Base-by-base conservation (phyloP, 2,888 invertebrate species). In the Acronicta leporina region DNA sequence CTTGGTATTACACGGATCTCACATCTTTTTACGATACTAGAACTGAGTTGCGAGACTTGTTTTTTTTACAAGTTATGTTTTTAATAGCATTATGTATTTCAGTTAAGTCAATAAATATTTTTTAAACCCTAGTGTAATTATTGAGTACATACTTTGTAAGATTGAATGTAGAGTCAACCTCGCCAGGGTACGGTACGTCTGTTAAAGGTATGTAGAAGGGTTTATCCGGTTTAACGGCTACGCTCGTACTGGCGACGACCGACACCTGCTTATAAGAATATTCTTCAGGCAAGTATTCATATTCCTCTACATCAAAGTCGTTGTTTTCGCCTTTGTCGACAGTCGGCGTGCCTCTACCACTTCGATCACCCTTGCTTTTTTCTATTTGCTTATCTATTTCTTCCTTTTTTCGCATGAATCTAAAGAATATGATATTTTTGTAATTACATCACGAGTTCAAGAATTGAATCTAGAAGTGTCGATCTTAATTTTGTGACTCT, bases 111-210 rank as follows among this genome's bases (percentile, higher is more conserved):
- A n/a, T n/a, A n/a, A n/a, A n/a, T n/a, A n/a, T n/a, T n/a, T n/a
- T n/a, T n/a, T n/a, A n/a, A n/a, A n/a, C n/a, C n/a, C n/a, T n/a
- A n/a, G n/a, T n/a, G n/a, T n/a, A n/a, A n/a, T n/a, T n/a, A n/a
- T n/a, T n/a, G n/a, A n/a, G n/a, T 33, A 76, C 78, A 57, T 16
- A 92, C 94, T 89, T 92, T 75, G 86, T 90, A 27, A 94, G 78
- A 75, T 94, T 85, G 68, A 82, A 92, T 14, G 82, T 83, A 0
- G 94, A 94, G 67, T 87, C 87, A 9, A 84, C 78, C 74, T 94
- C 94, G 16, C 84, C 91, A 1, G 92, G 92, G 61, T 92, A 92
- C 2, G 84, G 87, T 0, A 93, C 90, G 64, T 94, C 92, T 8
- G 92, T 91, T 0, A 92, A 67, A 2, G 92, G 83, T 62, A 94